Conservation (phyloP, 2,797 vertebrate species). For the Pantherophis vulpinus region DNA sequence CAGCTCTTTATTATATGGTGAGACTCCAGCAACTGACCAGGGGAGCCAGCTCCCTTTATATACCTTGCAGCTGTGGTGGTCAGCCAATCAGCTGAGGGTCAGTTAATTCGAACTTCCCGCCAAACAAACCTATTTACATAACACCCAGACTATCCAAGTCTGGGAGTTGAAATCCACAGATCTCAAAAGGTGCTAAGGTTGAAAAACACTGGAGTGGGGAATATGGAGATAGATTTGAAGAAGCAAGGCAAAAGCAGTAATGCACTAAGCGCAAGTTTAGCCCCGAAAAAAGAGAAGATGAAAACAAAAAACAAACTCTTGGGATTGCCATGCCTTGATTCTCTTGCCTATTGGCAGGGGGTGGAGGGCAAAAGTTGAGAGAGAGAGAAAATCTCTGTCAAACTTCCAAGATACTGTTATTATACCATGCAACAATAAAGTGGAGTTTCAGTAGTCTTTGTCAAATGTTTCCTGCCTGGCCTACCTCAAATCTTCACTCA, state of each 20-base stretch:
- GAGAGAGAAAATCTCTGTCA: background rate
- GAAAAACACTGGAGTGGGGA: background rate
- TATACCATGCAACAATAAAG: background rate
- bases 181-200: background rate
- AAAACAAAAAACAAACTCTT: background rate
- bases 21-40: too few species aligned
- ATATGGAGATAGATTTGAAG: background rate
- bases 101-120: too few species aligned
- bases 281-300: background rate
- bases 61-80: too few species aligned
- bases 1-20: too few species aligned
- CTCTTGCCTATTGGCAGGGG: background rate
- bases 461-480: background rate
- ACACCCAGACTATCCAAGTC: background rate
- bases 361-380: background rate
- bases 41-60: too few species aligned
- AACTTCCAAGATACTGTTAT: background rate
- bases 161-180: background rate
- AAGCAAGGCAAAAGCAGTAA: background rate
- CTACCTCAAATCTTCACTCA: background rate
- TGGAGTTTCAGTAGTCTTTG: background rate
- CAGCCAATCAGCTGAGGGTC: too few species aligned
- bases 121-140: too few species aligned
- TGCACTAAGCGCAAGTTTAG: background rate
- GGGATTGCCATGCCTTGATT: background rate